Conservation (phyloP, 2,797 vertebrate genomes). For the Phalloptychus januarius region DNA sequence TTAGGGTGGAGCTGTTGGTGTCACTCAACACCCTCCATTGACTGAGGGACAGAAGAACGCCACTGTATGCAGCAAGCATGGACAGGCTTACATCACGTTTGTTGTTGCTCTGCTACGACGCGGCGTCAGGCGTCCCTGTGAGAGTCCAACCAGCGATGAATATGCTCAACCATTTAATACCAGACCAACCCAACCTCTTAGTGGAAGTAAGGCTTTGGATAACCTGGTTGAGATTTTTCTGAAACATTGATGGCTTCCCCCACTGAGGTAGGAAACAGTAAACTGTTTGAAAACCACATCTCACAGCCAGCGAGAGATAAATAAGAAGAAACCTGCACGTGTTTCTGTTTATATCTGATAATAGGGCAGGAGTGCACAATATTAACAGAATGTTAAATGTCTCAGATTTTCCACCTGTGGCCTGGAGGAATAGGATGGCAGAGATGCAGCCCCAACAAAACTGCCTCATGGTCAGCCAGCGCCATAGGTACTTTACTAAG, state of each 20-base stretch:
- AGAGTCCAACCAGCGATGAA: neutral
- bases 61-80: neutral
- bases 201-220: neutral
- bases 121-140: too few species aligned
- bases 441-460: neutral
- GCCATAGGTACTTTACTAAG: slow-evolving; percentile 36
- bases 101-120: too few species aligned
- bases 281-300: slow-evolving; percentile 20
- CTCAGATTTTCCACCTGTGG: neutral
- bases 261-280: slow-evolving; percentile 1
- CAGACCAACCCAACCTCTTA: neutral
- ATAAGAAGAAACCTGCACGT: slow-evolving; percentile 8
- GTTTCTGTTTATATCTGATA: slow-evolving; percentile 23
- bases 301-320: neutral
- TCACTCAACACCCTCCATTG: too few species aligned
- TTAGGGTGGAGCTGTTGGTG: neutral
- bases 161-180: neutral
- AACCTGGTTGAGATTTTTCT: slow-evolving; percentile 8
- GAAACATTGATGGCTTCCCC: slow-evolving; percentile 27
- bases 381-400: neutral
- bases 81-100: neutral
- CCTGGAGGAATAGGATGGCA: neutral
- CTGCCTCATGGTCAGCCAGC: slow-evolving; percentile 20
- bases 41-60: too few species aligned
- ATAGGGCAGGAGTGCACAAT: neutral